Base-by-base conservation (phyloP, 1,140 invertebrate genomes). In the Drosophila asahinai region DNA sequence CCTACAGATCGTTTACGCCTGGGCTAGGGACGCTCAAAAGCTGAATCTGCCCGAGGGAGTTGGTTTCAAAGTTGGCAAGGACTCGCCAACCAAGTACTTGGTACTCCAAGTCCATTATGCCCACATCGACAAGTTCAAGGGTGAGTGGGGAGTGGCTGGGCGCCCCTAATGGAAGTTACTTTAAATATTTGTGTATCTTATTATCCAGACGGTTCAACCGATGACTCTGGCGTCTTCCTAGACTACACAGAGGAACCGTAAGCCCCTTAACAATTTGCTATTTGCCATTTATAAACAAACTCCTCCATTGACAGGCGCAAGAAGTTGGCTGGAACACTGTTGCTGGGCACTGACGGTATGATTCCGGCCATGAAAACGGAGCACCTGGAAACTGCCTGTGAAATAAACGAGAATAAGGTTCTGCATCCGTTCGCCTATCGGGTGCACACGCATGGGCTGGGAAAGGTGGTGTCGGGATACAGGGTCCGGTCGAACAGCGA, bases 91-190 rank as follows among this genome's bases (percentile, higher is more conserved):
- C 47, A 95, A 96, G 66, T 97, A 97, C 92, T 93, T 98, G 27
- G 97, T 97, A 1, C 93, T 99, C 5, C 99, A 99, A 94, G 97
- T 99, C 3, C 98, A 99, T 93, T 99, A 99, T 93, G 95, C 96
- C 0, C 94, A 95, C 63, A 95, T 97, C 58, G 94, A 96, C 8
- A 94, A 93, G 45, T 98, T 98, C 83, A 94, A 95, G 93, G 94
- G 96, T 96, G 93, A 93, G 62, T 38, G 11, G 0, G 9, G 8
- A 33, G n/a, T 2, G 33, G 1, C 17, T 2, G 5, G 52, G 25
- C 0, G 15, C 8, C 9, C 7, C 2, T 1, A 15, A 43, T 22
- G 14, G 9, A 27, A 25, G 11, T 4, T 2, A 9, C 0, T n/a
- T 30, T 51, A 38, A 43, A 40, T 12, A 22, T 38, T 15, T 55